Conservation (phyloP, 2,888 invertebrate species). For the Dinocampus coccinellae region DNA sequence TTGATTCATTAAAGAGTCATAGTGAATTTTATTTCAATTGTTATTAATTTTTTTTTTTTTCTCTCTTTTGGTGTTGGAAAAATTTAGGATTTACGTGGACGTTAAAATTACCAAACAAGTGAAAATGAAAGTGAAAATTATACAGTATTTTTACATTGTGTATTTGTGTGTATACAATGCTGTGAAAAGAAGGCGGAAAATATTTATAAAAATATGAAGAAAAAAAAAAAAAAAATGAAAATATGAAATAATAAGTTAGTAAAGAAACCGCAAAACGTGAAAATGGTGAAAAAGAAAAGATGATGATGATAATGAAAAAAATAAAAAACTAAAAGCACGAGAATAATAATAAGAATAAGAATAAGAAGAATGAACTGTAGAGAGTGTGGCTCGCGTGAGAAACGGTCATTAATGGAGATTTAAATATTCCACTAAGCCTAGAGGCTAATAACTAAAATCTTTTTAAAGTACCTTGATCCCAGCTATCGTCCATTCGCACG, state of each 20-base stretch:
- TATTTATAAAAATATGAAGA: not conserved
- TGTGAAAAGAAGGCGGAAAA: conserved; percentile 14
- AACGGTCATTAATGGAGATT: conserved; percentile 41
- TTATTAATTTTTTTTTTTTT: no score
- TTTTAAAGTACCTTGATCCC: conserved; percentile 6
- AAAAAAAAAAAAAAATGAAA: not conserved
- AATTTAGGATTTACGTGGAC: no score
- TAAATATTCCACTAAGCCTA: conserved; percentile 37
- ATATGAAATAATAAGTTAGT: conserved; percentile 28
- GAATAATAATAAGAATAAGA: not conserved
- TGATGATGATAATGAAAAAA: not conserved
- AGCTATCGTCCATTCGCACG: not conserved
- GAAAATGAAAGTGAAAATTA: not conserved
- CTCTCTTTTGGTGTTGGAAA: no score
- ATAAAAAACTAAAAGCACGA: not conserved
- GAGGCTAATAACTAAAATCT: conserved; percentile 29
- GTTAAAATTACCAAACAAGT: not conserved
- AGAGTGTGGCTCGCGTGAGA: conserved; percentile 42
- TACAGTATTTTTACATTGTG: not conserved
- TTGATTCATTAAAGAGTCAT: no score
- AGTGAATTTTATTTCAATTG: no score
- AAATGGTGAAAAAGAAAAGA: conserved; percentile 13
- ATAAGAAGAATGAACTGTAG: conserved; percentile 5
- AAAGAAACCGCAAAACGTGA: not conserved
- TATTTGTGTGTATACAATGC: not conserved